These are phyloP conservation scores for Ceratosolen fusciceps DNA, from an alignment of 1,140 invertebrate species.

Conservation along the genomic window DNA sequence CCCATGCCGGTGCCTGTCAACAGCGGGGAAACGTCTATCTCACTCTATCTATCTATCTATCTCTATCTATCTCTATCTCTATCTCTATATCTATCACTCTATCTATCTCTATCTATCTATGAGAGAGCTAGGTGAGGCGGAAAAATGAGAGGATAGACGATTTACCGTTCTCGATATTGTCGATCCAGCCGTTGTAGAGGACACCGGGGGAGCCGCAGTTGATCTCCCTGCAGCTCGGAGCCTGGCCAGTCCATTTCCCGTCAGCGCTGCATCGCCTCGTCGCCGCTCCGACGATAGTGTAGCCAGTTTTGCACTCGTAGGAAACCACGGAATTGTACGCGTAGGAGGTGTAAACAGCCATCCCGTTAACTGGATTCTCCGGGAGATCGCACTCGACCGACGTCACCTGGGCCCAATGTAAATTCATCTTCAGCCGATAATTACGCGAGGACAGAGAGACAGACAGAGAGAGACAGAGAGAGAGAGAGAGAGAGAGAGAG, in stretches of 20 bases:
- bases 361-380: slow-evolving; percentile 90
- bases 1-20: slow-evolving; percentile 85
- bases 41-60: no score
- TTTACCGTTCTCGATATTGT: slow-evolving; percentile 84
- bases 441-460: background rate
- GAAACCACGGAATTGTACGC: slow-evolving; percentile 94
- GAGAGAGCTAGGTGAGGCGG: no score
- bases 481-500: no score
- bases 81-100: no score
- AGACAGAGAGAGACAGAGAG: no score
- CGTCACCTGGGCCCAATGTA: slow-evolving; percentile 75
- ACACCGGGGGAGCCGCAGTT: slow-evolving; percentile 92
- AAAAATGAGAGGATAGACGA: background rate
- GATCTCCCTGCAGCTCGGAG: slow-evolving; percentile 94
- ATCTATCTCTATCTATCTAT: no score
- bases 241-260: slow-evolving; percentile 90
- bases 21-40: background rate
- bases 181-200: slow-evolving; percentile 95
- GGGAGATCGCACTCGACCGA: slow-evolving; percentile 92
- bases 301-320: slow-evolving; percentile 95
- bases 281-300: slow-evolving; percentile 87
- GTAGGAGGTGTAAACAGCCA: slow-evolving; percentile 91
- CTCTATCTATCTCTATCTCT: no score
- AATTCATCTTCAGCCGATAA: slow-evolving; percentile 25
- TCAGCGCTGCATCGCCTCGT: slow-evolving; percentile 92